Percentiles rank a stretch among this genome's conserved stretches.
Conservation (phyloP, 2,888 invertebrate genomes). For the Charanyca ferruginea region DNA sequence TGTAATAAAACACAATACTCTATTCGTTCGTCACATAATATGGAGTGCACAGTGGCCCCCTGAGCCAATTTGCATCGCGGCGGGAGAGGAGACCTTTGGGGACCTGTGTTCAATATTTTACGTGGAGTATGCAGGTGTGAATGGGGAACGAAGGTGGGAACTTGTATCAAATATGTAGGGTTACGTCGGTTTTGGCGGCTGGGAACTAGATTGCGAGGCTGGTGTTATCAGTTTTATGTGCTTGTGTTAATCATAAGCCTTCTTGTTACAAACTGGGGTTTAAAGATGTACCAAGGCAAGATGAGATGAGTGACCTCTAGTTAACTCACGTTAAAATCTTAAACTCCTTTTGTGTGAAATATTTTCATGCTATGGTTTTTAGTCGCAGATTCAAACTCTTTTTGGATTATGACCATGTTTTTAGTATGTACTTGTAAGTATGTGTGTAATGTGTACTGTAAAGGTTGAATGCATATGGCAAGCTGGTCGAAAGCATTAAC, state of each 20-base stretch:
- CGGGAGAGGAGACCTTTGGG: conserved; percentile 64
- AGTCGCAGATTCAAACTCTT: no score
- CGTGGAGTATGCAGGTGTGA: conserved; percentile 69
- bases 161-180: conserved; percentile 59
- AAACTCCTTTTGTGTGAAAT: background rate
- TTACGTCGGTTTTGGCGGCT: conserved; percentile 40
- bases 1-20: conserved; percentile 64
- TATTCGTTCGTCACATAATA: conserved; percentile 74
- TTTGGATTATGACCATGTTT: no score
- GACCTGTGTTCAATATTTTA: conserved; percentile 73
- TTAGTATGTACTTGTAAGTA: no score
- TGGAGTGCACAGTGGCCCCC: conserved; percentile 69
- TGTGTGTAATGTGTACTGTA: no score
- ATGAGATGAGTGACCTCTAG: background rate
- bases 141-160: conserved; percentile 50
- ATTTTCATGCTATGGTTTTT: background rate
- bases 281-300: conserved; percentile 3
- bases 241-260: conserved; percentile 23
- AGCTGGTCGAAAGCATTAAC: no score
- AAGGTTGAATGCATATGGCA: no score
- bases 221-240: conserved; percentile 40
- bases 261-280: conserved; percentile 27
- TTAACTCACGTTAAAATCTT: background rate
- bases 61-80: conserved; percentile 75
- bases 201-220: conserved; percentile 43